Base-by-base conservation (phyloP, 2,888 invertebrate species). In the Leucania comma region DNA sequence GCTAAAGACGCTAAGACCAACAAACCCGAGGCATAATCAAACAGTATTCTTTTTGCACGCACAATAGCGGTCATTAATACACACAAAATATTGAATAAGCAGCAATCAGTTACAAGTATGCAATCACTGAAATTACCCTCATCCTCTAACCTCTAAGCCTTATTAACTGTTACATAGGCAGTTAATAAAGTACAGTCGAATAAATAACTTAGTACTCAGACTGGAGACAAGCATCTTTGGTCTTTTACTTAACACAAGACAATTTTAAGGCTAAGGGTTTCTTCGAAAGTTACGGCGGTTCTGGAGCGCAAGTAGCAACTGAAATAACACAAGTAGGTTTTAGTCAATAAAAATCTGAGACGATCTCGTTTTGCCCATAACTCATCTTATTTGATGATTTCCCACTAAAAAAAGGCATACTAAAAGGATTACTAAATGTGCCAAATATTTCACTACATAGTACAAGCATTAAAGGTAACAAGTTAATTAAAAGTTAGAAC, bases 101-200 rank as follows among this genome's bases (percentile, higher is more conserved):
- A 76, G 58, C 72, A 82, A 85, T 78, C 74, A 78, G 64, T 53
- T 59, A 69, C 72, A 78, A 75, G 73, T 62, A 70, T 69, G 75
- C 72, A 86, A 87, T 81, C 76, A 81, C 78, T 59, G 51, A 75
- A 81, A 87, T 87, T 87, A 75, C 75, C 75, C 51, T 69, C 87
- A 86, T 87, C 87, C 87, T 87, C 77, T 68, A 76, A 82, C 78
- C 82, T 83, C 68, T 77, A 67, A 72, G 75, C 32, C 76, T 68
- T 77, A 72, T 81, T 78, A 78, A 69, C 64, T 80, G 68, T 81
- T 78, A 73, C 78, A 78, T 64, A 48, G 82, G 24, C 42, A 70
- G 68, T 80, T 84, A 75, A 72, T 70, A 74, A 65, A 78, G 69
- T 74, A 75, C 59, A n/a, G n/a, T 59, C 48, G 2, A 50, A 26